A percentile compares a stretch with the other conserved stretches of the same genome.
Evolutionary conservation across 2,113 vertebrate genomes (phyloP).

Genomic region (Eublepharis macularius): DNA sequence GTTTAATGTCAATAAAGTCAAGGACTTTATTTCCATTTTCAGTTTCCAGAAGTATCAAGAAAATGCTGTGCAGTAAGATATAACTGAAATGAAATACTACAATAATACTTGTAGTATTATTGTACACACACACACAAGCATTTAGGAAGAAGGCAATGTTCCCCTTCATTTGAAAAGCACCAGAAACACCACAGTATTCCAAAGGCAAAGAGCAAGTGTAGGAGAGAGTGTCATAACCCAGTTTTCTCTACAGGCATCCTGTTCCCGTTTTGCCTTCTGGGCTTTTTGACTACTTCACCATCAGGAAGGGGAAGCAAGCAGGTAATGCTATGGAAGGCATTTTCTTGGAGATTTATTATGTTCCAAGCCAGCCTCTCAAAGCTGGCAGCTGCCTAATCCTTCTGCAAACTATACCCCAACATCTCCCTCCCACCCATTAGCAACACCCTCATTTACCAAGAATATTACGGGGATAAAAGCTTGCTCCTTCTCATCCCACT

Average conservation of each 20-base stretch:
- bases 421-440: neutral
- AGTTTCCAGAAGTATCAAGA: conserved; percentile 29
- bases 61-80: neutral
- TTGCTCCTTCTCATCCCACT: neutral
- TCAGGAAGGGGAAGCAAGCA: neutral
- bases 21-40: conserved; percentile 13
- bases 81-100: neutral
- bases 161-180: neutral
- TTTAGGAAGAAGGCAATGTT: conserved; percentile 7
- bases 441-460: neutral
- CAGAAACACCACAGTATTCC: conserved; percentile 55
- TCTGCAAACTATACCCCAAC: neutral
- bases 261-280: conserved; percentile 1
- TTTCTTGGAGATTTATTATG: neutral
- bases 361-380: neutral
- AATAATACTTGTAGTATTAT: conserved; percentile 42
- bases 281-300: neutral
- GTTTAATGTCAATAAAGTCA: conserved; percentile 49
- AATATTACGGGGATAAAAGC: neutral
- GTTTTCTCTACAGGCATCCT: neutral
- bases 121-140: conserved; percentile 35
- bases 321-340: neutral
- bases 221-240: neutral
- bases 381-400: neutral
- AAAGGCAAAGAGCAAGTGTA: conserved; percentile 42